Evolutionary conservation across 2,888 invertebrate species (phyloP).

Genomic region (Agrochola lota): DNA sequence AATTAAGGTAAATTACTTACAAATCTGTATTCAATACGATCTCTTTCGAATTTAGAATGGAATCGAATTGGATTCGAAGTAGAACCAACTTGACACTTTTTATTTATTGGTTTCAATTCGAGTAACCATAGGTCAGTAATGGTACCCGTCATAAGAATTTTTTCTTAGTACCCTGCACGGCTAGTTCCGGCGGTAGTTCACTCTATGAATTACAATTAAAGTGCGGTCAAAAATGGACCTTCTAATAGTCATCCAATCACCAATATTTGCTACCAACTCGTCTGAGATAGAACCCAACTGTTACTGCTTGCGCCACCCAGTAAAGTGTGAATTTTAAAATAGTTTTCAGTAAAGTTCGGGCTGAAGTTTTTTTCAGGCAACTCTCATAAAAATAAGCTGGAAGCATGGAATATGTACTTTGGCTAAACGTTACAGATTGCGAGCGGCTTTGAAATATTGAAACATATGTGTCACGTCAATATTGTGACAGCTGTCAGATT

Average conservation of each 20-base stretch:
- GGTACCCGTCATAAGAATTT: constrained; percentile 13
- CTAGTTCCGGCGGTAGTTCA: constrained; percentile 35
- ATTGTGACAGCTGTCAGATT: neutral
- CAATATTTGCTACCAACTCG: neutral
- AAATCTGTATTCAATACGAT: constrained; percentile 1
- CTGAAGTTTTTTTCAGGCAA: neutral
- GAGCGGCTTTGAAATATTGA: neutral
- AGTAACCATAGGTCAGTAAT: constrained; percentile 4
- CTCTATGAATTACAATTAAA: constrained; percentile 33
- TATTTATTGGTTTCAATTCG: neutral
- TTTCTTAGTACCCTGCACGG: neutral
- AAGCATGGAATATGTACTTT: too few species aligned
- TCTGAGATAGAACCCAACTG: neutral
- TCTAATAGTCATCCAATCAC: neutral
- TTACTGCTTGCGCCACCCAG: neutral
- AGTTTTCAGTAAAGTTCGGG: neutral
- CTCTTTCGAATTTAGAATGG: neutral
- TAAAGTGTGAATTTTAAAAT: neutral
- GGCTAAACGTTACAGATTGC: neutral
- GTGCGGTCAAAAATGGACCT: neutral
- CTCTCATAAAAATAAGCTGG: neutral
- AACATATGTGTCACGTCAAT: neutral
- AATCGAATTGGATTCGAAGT: neutral
- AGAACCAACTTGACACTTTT: neutral
- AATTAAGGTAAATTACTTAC: too few species aligned